Conservation (phyloP, 2,888 invertebrate species). For the Sphinx pinastri region DNA sequence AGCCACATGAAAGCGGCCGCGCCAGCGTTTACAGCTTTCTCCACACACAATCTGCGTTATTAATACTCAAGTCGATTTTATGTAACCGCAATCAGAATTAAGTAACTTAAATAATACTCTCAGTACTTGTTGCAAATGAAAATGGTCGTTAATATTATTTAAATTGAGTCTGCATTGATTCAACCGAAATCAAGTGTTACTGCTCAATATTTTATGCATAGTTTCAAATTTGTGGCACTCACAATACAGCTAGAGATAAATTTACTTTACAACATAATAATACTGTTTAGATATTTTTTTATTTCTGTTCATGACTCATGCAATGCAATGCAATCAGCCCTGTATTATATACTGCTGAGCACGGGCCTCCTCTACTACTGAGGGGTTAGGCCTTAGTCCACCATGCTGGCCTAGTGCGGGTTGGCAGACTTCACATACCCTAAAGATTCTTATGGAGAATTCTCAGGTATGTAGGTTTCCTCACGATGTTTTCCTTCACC, state of each 20-base stretch:
- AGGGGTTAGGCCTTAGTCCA: no score
- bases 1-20: conserved; percentile 66
- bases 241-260: background rate
- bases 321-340: no score
- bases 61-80: conserved; percentile 33
- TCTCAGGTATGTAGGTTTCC: no score
- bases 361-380: no score
- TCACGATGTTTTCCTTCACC: no score
- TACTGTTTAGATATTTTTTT: background rate
- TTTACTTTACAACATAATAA: conserved; percentile 6
- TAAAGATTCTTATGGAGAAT: no score
- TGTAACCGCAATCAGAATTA: conserved; percentile 46
- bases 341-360: no score
- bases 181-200: no score
- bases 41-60: conserved; percentile 37
- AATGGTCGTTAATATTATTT: conserved; percentile 1
- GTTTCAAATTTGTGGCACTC: conserved; percentile 5
- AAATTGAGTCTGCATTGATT: background rate
- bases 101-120: conserved; percentile 36
- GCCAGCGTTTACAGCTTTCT: conserved; percentile 62
- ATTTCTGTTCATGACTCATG: background rate
- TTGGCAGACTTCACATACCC: no score
- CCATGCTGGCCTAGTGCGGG: no score
- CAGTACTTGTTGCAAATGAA: background rate
- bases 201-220: background rate